Conservation (phyloP, 2,113 vertebrate species). For the Bettongia penicillata region DNA sequence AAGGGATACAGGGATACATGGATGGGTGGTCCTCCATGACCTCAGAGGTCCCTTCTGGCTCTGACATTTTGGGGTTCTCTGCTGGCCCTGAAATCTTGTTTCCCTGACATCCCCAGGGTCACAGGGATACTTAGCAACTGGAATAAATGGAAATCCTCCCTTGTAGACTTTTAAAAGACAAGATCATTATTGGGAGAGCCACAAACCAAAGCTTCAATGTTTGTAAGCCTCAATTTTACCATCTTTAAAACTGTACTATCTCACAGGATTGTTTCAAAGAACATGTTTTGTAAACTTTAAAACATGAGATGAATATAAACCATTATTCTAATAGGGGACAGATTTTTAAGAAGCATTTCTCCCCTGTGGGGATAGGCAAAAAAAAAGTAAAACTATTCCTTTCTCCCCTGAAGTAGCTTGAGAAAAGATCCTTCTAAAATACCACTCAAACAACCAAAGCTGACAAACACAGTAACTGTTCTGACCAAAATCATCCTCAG, state of each 20-base stretch:
- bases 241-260: background rate
- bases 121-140: background rate
- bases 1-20: background rate
- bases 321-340: too few species aligned
- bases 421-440: background rate
- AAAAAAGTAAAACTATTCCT: background rate
- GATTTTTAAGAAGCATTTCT: background rate
- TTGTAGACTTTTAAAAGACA: background rate
- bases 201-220: background rate
- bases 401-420: background rate
- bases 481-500: background rate
- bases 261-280: background rate
- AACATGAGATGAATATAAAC: background rate
- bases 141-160: background rate
- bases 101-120: background rate
- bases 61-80: background rate
- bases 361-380: background rate
- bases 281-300: background rate
- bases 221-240: background rate
- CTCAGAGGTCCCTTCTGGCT: background rate
- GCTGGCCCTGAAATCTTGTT: background rate
- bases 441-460: background rate
- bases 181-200: background rate
- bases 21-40: background rate
- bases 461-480: background rate